Evolutionary conservation across 2,797 vertebrate species (phyloP), one percentile per base, ranked within the genome.

Genomic region (Helicolenus hilgendorfi): DNA sequence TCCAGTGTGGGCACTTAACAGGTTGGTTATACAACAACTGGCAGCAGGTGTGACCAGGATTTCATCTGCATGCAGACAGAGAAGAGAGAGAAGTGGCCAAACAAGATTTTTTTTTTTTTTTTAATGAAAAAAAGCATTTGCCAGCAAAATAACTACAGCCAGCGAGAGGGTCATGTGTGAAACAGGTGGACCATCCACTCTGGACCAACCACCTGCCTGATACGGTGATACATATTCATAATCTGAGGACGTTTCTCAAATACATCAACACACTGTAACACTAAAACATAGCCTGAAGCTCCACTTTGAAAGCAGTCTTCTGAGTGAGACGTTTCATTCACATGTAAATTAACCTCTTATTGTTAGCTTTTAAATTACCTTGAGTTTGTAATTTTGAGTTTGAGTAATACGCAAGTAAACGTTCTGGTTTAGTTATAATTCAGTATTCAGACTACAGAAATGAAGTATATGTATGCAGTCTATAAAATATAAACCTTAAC

Each of bases 101-200:
- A 77, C 14, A 67, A 56, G 13, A 22, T 5, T 38, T 56, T 29
- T 29, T 29, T 29, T 29, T 27, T 29, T 63, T 26, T 9, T 11
- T 11, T 24, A 2, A 14, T 70, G 55, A 18, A 35, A 41, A 63
- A 72, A 78, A 74, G 63, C 20, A 77, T 75, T 62, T 64, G 27
- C 60, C 49, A 69, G 11, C 26, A 90, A 82, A 75, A 55, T 74
- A 81, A 65, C 55, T 77, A 10, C 75, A 74, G 72, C 31, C 38
- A 79, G 26, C 69, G 72, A 45, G 33, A 63, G 35, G 78, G 31
- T 77, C 74, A 76, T 74, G 74, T 83, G 58, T 77, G 20, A 64
- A 77, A 80, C 70, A 89, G 22, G 77, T 87, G 68, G 68, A 62
- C 18, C 56, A 27, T 53, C 59, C 27, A 76, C 64, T 81, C 69